Percentiles rank a stretch among this genome's conserved stretches.
These are phyloP conservation scores for Zoroaster sp. DNA, from an alignment of 53 echinoderm and acorn worm species.

Conservation along the genomic window DNA sequence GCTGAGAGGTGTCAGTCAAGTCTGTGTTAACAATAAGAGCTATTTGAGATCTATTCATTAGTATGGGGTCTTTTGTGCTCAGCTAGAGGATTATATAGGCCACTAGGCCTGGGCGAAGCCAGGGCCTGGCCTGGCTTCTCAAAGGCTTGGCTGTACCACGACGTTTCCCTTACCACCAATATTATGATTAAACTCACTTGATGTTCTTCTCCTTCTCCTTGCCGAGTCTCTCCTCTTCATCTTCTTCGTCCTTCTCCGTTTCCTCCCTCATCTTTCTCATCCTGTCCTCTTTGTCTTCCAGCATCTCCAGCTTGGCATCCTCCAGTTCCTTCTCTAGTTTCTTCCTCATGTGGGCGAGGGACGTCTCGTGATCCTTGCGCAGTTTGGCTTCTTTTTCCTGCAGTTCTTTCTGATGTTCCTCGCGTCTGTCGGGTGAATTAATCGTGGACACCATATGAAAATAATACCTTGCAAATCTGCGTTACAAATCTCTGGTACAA, in stretches of 20 bases:
- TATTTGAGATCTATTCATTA: too few relatives aligned
- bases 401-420: constrained; percentile 55
- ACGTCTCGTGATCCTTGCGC: constrained; percentile 67
- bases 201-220: constrained; percentile 81
- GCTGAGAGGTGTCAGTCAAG: too few relatives aligned
- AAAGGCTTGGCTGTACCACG: too few relatives aligned
- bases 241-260: constrained; percentile 68
- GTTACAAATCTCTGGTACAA: too few relatives aligned
- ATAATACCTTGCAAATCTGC: too few relatives aligned
- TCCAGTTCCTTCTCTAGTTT: constrained; percentile 90
- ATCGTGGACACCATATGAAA: too few relatives aligned
- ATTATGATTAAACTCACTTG: constrained; percentile 59
- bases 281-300: constrained; percentile 89
- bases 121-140: too few relatives aligned
- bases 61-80: too few relatives aligned
- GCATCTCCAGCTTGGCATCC: constrained; percentile 88
- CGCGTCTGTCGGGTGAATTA: constrained; percentile 60
- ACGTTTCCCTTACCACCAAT: too few relatives aligned
- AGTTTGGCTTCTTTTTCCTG: constrained; percentile 66
- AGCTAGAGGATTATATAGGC: too few relatives aligned
- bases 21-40: too few relatives aligned
- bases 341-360: constrained; percentile 72
- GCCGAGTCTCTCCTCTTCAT: constrained; percentile 71
- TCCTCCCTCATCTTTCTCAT: constrained; percentile 70
- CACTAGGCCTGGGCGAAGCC: too few relatives aligned